Evolutionary conservation across 1,140 invertebrate species (phyloP).

Genomic region (Tenebrio molitor): DNA sequence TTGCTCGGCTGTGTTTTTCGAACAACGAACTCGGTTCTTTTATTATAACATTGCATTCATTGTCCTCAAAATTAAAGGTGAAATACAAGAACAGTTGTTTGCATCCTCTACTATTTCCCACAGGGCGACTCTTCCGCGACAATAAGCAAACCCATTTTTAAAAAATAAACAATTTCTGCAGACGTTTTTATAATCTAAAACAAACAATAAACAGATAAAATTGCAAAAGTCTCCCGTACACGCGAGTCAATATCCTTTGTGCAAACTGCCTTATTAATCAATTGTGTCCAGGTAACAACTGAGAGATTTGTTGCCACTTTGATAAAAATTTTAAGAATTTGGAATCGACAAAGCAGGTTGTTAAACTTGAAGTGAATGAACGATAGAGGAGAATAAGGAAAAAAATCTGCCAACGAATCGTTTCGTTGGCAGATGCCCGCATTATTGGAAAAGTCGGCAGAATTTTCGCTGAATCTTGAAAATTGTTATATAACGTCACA

Average conservation of each 20-base stretch:
- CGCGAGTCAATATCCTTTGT: conserved; percentile 47
- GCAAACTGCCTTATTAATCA: conserved; percentile 40
- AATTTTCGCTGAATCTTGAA: conserved; percentile 16
- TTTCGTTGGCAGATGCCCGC: conserved; percentile 48
- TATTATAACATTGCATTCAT: conserved; percentile 17
- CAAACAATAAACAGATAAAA: conserved; percentile 50
- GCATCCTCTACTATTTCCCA: conserved; percentile 18
- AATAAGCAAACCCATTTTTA: conserved; percentile 42
- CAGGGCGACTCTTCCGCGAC: conserved; percentile 12
- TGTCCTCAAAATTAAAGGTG: conserved; percentile 12
- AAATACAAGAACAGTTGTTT: conserved; percentile 1
- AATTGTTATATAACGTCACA: conserved; percentile 17
- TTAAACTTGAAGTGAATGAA: conserved; percentile 51
- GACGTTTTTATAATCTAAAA: conserved; percentile 47
- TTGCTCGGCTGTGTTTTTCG: conserved; percentile 6
- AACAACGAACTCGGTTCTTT: conserved; percentile 10
- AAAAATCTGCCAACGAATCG: conserved; percentile 52
- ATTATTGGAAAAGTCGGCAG: conserved; percentile 26
- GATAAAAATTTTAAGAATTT: conserved; percentile 15
- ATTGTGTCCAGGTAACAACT: neutral
- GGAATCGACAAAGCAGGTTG: conserved; percentile 17
- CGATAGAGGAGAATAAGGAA: conserved; percentile 49
- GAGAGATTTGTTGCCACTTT: conserved; percentile 41
- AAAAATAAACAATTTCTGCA: conserved; percentile 51
- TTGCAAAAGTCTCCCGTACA: conserved; percentile 46